Percentiles rank a stretch among this genome's conserved stretches.
Evolutionary conservation across 2,888 invertebrate genomes (phyloP).

Genomic region (Monochamus alternatus): DNA sequence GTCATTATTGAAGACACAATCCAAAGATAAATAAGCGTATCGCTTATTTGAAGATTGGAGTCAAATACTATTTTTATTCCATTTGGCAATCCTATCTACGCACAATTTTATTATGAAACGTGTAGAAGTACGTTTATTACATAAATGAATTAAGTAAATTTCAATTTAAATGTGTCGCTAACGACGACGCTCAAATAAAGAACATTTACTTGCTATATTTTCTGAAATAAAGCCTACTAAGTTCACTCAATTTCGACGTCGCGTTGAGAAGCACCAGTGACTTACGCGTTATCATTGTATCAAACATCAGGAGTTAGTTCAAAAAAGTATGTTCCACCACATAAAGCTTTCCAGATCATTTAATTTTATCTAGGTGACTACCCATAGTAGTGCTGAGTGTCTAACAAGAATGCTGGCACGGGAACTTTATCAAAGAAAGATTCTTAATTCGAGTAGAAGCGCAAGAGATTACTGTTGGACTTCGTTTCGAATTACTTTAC

Average conservation of each 20-base stretch:
- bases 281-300: not conserved
- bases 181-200: too few species aligned
- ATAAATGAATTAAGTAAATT: too few species aligned
- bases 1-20: too few species aligned
- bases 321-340: not conserved
- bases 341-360: not conserved
- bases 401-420: not conserved
- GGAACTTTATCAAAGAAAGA: not conserved
- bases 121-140: too few species aligned
- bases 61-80: too few species aligned
- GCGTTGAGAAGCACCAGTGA: not conserved
- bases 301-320: not conserved
- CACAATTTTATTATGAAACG: too few species aligned
- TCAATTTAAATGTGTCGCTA: too few species aligned
- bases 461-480: not conserved
- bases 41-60: too few species aligned
- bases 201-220: too few species aligned
- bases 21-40: too few species aligned
- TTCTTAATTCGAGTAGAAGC: not conserved
- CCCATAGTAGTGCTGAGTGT: not conserved
- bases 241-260: not conserved
- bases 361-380: not conserved
- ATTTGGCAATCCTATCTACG: too few species aligned
- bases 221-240: not conserved
- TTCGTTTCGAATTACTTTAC: not conserved